Conservation (phyloP, 2,113 vertebrate species). For the Aldabrachelys gigantea region DNA sequence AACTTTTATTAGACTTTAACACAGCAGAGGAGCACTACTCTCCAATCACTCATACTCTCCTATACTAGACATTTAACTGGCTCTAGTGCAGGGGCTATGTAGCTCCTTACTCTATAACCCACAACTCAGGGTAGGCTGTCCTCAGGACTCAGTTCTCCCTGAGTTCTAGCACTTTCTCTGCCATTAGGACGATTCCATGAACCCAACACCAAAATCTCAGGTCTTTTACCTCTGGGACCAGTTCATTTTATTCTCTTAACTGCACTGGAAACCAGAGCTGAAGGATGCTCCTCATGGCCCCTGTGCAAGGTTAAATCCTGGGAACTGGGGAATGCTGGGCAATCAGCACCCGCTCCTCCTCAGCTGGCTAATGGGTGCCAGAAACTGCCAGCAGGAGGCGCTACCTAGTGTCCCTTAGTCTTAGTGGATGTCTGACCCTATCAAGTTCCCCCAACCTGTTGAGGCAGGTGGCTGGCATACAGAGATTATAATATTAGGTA, state of each 20-base stretch:
- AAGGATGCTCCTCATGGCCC: background rate
- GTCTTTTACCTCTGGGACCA: background rate
- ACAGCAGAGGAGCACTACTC: background rate
- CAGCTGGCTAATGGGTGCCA: no score
- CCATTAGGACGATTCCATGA: background rate
- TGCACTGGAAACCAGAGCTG: background rate
- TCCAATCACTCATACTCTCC: background rate
- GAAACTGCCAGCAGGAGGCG: background rate
- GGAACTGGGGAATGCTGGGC: background rate
- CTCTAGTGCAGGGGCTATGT: background rate
- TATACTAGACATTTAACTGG: background rate
- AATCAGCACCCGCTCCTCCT: background rate
- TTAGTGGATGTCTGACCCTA: background rate
- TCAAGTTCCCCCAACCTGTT: background rate
- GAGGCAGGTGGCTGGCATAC: background rate
- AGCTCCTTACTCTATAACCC: background rate
- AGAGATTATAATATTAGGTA: constrained; percentile 36
- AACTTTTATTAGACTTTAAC: background rate
- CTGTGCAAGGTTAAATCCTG: background rate
- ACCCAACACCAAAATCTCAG: background rate
- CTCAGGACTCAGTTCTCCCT: background rate
- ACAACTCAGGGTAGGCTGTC: background rate
- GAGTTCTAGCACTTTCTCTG: background rate
- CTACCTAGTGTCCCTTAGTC: background rate
- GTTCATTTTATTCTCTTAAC: background rate